A percentile compares a stretch with the other conserved stretches of the same genome.
Conservation (phyloP, 2,888 invertebrate species). For the Cantharis rufa region DNA sequence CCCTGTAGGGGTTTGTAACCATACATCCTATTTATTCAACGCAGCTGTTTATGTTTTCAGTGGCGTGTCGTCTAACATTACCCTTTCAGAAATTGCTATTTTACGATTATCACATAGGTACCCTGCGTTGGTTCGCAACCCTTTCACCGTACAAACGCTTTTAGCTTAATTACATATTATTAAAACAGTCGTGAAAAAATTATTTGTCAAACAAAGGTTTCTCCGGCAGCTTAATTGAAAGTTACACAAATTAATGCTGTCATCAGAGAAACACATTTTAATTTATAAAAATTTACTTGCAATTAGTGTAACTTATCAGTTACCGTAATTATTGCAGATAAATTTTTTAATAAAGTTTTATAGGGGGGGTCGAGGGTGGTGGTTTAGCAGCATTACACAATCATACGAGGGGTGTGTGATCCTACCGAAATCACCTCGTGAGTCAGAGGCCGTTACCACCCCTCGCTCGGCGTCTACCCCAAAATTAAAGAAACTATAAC, state of each 20-base stretch:
- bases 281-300: neutral
- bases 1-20: slow-evolving; percentile 31
- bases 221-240: neutral
- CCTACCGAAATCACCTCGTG: slow-evolving; percentile 16
- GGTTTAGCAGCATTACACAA: neutral
- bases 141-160: slow-evolving; percentile 6
- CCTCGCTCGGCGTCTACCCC: slow-evolving; percentile 14
- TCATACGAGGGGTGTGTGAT: slow-evolving; percentile 6
- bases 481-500: slow-evolving; percentile 21
- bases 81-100: slow-evolving; percentile 21
- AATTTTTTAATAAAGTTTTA: neutral
- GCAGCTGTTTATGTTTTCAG: slow-evolving; percentile 34
- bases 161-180: slow-evolving; percentile 17
- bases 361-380: neutral
- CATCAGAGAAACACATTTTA: neutral
- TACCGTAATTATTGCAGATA: neutral
- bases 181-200: neutral
- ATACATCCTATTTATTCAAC: slow-evolving; percentile 33
- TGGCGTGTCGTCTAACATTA: slow-evolving; percentile 31
- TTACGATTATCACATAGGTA: slow-evolving; percentile 19
- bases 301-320: too few relatives aligned
- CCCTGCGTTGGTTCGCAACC: neutral
- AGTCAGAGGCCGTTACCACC: slow-evolving; percentile 19
- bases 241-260: neutral
- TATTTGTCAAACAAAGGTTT: neutral